phyloP scores from a whole-genome alignment of 2,888 invertebrate species.

The Acronicta leporina region DNA sequence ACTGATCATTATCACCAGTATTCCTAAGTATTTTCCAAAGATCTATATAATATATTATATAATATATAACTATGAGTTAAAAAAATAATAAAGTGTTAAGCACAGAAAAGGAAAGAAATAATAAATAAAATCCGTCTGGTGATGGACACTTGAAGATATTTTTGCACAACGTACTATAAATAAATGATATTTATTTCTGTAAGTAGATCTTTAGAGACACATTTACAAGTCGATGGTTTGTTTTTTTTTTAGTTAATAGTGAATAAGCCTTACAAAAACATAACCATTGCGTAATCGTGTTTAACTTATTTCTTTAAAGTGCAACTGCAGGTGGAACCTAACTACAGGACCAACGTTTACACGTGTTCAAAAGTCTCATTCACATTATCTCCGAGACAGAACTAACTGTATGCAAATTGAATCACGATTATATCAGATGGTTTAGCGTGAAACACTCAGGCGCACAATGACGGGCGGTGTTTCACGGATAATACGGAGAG shows the following conservation, averaged over 20 bases:
- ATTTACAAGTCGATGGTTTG: too few species aligned
- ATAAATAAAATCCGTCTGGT: too few species aligned
- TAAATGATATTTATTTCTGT: too few species aligned
- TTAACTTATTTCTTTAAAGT: neutral
- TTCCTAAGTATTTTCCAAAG: neutral
- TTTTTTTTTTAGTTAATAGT: too few species aligned
- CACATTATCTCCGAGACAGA: slow-evolving; percentile 44
- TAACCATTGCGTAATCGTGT: neutral
- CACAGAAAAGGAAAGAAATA: too few species aligned
- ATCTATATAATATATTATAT: too few species aligned
- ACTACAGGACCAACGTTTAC: slow-evolving; percentile 20
- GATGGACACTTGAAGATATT: too few species aligned
- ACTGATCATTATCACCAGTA: neutral
- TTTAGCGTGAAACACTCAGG: slow-evolving; percentile 45
- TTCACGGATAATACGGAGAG: slow-evolving; percentile 44
- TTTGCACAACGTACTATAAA: too few species aligned
- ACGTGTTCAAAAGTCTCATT: slow-evolving; percentile 42
- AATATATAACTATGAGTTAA: too few species aligned
- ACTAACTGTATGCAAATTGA: slow-evolving; percentile 56
- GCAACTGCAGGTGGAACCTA: slow-evolving; percentile 9
- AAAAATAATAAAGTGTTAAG: too few species aligned
- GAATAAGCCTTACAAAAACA: too few species aligned
- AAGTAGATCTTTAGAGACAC: too few species aligned
- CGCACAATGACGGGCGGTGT: slow-evolving; percentile 55
- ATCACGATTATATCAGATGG: slow-evolving; percentile 55